Conservation (phyloP, 2,797 vertebrate species). For the Eidolon dupreanum region DNA sequence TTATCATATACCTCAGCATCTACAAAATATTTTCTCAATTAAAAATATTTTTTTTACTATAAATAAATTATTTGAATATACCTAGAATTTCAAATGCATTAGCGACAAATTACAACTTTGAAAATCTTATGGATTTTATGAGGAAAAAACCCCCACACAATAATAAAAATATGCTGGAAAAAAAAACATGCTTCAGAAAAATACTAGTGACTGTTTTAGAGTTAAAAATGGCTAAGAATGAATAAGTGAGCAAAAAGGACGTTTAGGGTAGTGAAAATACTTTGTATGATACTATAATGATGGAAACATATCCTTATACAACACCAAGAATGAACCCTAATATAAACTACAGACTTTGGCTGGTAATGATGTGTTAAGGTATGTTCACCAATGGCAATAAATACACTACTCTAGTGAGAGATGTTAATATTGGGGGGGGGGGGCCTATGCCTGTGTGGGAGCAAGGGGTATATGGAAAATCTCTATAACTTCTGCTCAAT, state of each 20-base stretch:
- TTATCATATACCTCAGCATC: neutral
- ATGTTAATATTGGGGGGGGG: neutral
- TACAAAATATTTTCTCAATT: neutral
- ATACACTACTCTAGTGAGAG: too few species aligned
- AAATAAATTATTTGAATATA: neutral
- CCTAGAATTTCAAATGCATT: neutral
- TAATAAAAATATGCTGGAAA: neutral
- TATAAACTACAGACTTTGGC: neutral
- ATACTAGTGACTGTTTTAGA: neutral
- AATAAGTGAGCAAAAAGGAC: neutral
- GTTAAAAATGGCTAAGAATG: neutral
- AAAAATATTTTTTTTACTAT: neutral
- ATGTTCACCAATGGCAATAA: too few species aligned
- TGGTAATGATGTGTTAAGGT: neutral
- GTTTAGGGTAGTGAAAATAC: neutral
- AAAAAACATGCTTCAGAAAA: neutral
- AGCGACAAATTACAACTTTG: neutral
- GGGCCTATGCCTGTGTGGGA: rapidly evolving
- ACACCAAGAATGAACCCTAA: neutral
- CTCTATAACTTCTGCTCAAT: neutral
- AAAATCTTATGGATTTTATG: neutral
- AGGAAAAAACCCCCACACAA: neutral
- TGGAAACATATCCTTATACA: neutral
- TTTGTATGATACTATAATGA: neutral
- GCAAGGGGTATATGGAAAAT: neutral